Conservation (phyloP, 2,888 invertebrate species). For the Hydraecia micacea region DNA sequence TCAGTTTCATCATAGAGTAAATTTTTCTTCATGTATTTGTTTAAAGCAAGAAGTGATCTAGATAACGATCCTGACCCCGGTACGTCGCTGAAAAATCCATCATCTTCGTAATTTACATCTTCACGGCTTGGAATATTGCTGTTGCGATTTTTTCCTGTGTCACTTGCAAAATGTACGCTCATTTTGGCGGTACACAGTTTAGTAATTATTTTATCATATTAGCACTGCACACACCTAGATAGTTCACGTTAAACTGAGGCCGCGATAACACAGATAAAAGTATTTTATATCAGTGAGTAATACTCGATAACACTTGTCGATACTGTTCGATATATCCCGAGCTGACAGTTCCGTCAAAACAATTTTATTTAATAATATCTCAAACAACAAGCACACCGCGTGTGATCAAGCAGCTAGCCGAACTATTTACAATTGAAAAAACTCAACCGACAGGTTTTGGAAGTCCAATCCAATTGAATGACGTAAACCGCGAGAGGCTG, state of each 20-base stretch:
- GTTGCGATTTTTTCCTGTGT: constrained; percentile 55
- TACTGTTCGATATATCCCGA: constrained; percentile 67
- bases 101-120: constrained; percentile 77
- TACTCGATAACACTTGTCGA: constrained; percentile 78
- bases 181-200: constrained; percentile 69
- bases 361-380: constrained; percentile 69
- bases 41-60: constrained; percentile 84
- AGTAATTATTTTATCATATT: constrained; percentile 66
- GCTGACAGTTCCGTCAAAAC: constrained; percentile 47
- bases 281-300: constrained; percentile 75
- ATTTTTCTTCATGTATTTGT: constrained; percentile 86
- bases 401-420: constrained; percentile 77
- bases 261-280: constrained; percentile 76
- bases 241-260: constrained; percentile 75
- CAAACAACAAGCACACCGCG: constrained; percentile 74
- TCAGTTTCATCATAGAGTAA: constrained; percentile 82
- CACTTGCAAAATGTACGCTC: constrained; percentile 67
- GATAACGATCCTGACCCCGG: constrained; percentile 82
- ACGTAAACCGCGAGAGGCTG: constrained; percentile 80
- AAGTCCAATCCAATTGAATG: constrained; percentile 79
- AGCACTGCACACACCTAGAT: constrained; percentile 72
- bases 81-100: constrained; percentile 84
- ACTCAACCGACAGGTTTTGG: constrained; percentile 85
- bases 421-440: constrained; percentile 86
- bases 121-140: constrained; percentile 61